Evolutionary conservation across 2,797 vertebrate genomes (phyloP), one percentile per base, ranked within the genome.

Genomic region (Artibeus lituratus): DNA sequence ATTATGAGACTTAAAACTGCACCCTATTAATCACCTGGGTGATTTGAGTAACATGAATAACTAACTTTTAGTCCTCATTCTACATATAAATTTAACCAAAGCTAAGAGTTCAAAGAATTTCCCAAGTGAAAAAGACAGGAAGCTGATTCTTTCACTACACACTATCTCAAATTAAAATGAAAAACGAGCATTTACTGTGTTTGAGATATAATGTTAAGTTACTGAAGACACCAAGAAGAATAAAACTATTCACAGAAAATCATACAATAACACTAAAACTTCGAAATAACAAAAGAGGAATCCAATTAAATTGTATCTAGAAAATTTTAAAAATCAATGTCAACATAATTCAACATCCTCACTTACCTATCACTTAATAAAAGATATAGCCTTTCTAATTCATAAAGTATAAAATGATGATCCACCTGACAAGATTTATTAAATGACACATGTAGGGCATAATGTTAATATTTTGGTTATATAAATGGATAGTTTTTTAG

Each of bases 271-370:
- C n/a, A 93, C 74, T 87, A 89, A 32, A 95, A 80, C 15, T 35
- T 90, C 26, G 94, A 77, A 32, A 84, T 19, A 62, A 91, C 70
- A 18, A 69, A 69, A 96, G 88, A 74, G 19, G 24, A 87, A 87
- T 15, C 21, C 42, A 21, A 92, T 57, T 82, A 86, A 69, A 70
- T 55, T 44, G 2, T 70, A 47, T 53, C 35, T 76, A 94, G 32
- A 94, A 94, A 76, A 77, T 77, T 3, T 49, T 67, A 82, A 91
- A 96, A 89, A 65, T 83, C 32, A 82, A 22, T 67, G 24, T 42
- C 47, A 86, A 84, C 15, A 39, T 91, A 94, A 90, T 90, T 94
- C 35, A 83, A 84, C 69, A 94, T 65, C 89, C n/a, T 73, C 51
- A 82, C 24, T 77, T 72, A 55, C 19, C 32, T 86, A 92, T 74